Percentiles rank a stretch among this genome's conserved stretches.
Evolutionary conservation across 1,140 invertebrate species (phyloP).

Genomic region (Euura lappo): DNA sequence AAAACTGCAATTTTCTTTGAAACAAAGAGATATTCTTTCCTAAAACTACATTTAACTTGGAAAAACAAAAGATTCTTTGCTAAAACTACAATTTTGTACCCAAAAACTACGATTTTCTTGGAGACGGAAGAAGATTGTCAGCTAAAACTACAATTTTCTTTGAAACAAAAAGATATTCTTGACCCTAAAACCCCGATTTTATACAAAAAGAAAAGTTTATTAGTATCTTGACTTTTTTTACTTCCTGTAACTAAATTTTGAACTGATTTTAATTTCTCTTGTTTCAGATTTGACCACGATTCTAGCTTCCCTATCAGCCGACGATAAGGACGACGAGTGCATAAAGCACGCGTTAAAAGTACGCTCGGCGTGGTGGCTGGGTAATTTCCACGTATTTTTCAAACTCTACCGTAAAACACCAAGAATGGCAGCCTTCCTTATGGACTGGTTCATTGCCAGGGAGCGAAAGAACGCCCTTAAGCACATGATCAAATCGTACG

Average conservation of each 20-base stretch:
- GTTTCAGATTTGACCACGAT: constrained; percentile 90
- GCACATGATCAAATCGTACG: constrained; percentile 94
- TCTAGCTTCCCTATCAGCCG: constrained; percentile 76
- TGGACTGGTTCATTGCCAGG: constrained; percentile 96
- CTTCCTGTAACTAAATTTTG: background rate
- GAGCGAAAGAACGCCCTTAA: constrained; percentile 91
- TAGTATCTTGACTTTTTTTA: constrained; percentile 11
- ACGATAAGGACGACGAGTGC: constrained; percentile 84
- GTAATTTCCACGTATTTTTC: constrained; percentile 93
- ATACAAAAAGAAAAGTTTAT: constrained; percentile 10
- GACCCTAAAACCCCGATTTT: background rate
- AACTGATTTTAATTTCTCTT: constrained; percentile 31
- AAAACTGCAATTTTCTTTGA: no score
- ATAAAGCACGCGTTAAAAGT: constrained; percentile 87
- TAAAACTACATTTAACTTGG: no score
- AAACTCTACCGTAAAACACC: constrained; percentile 86
- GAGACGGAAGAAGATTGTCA: no score
- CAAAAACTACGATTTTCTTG: no score
- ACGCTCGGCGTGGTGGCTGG: constrained; percentile 87
- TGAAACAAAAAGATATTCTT: no score
- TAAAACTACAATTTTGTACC: no score
- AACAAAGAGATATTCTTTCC: no score
- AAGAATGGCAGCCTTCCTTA: constrained; percentile 93
- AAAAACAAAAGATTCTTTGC: no score
- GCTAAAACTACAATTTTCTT: no score